These are phyloP conservation scores for Percopsis transmontana DNA, from an alignment of 2,113 vertebrate genomes.

Conservation along the genomic window DNA sequence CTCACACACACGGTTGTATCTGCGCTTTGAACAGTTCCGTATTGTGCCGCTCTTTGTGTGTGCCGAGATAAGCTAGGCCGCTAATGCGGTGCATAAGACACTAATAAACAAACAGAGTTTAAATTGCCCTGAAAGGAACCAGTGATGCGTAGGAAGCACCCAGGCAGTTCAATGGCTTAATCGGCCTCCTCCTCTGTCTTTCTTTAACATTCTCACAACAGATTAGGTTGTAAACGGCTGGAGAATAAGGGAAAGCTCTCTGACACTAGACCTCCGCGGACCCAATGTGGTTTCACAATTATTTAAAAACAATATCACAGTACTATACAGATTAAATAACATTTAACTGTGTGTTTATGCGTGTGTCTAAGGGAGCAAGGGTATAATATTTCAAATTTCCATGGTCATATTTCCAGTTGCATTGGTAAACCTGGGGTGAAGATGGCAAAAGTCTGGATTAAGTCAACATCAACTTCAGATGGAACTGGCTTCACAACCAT, in stretches of 20 bases:
- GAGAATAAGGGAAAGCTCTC: slow-evolving; percentile 49
- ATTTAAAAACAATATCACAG: slow-evolving; percentile 13
- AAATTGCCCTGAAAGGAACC: slow-evolving; percentile 80
- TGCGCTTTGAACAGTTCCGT: slow-evolving; percentile 65
- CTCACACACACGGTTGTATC: slow-evolving; percentile 45
- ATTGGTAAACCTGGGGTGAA: neutral
- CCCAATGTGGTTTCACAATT: slow-evolving; percentile 23
- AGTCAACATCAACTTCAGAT: neutral
- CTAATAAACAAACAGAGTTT: slow-evolving; percentile 86
- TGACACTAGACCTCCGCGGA: slow-evolving; percentile 31
- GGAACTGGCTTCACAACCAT: neutral
- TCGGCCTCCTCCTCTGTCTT: slow-evolving; percentile 71
- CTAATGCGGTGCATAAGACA: slow-evolving; percentile 77
- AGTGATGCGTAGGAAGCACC: slow-evolving; percentile 73
- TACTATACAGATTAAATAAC: slow-evolving; percentile 12
- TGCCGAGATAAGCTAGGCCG: slow-evolving; percentile 75
- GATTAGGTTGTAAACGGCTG: slow-evolving; percentile 74
- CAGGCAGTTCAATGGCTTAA: slow-evolving; percentile 77
- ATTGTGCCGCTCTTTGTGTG: slow-evolving; percentile 74
- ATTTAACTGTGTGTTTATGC: neutral
- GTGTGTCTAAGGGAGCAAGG: neutral
- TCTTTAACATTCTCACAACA: slow-evolving; percentile 76
- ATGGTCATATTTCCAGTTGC: neutral
- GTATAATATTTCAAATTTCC: neutral
- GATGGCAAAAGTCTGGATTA: no score